A percentile compares a stretch with the other conserved stretches of the same genome.
phyloP scores from a whole-genome alignment of 1,140 invertebrate species.

The Scaptomyza hsui region DNA sequence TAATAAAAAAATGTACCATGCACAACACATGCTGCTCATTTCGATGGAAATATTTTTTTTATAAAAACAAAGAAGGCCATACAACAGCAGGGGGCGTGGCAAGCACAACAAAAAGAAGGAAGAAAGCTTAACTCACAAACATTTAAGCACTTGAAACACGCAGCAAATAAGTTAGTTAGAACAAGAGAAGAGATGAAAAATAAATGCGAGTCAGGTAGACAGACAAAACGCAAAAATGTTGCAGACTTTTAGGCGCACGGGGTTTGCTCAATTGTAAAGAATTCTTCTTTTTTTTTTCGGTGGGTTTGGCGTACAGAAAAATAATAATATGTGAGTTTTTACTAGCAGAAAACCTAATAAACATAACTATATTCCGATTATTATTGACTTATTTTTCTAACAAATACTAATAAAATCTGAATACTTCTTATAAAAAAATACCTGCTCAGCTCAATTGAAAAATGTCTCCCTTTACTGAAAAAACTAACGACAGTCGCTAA shows the following conservation, averaged over 20 bases:
- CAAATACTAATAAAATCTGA: too few relatives aligned
- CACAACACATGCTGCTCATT: constrained; percentile 79
- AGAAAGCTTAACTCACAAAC: constrained; percentile 28
- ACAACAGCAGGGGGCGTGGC: constrained; percentile 24
- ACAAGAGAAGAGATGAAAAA: background rate
- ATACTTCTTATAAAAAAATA: too few relatives aligned
- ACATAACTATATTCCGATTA: too few relatives aligned
- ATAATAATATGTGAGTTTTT: background rate
- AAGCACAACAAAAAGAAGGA: constrained; percentile 3
- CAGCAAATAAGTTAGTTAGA: constrained; percentile 11
- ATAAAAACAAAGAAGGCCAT: constrained; percentile 34
- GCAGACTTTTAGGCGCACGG: constrained; percentile 55
- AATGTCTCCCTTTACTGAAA: too few relatives aligned
- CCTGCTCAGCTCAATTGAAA: too few relatives aligned
- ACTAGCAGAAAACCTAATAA: too few relatives aligned
- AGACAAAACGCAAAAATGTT: constrained; percentile 62
- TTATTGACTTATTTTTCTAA: too few relatives aligned
- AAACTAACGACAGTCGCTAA: too few relatives aligned
- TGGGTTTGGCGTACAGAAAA: background rate
- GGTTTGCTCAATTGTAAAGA: constrained; percentile 6
- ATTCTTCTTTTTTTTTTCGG: too few relatives aligned
- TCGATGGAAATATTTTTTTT: constrained; percentile 57
- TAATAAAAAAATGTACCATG: constrained; percentile 60
- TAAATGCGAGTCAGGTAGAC: constrained; percentile 43
- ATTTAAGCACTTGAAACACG: constrained; percentile 31